Conservation (phyloP, 2,888 invertebrate genomes). For the Podotricha telesiphe region DNA sequence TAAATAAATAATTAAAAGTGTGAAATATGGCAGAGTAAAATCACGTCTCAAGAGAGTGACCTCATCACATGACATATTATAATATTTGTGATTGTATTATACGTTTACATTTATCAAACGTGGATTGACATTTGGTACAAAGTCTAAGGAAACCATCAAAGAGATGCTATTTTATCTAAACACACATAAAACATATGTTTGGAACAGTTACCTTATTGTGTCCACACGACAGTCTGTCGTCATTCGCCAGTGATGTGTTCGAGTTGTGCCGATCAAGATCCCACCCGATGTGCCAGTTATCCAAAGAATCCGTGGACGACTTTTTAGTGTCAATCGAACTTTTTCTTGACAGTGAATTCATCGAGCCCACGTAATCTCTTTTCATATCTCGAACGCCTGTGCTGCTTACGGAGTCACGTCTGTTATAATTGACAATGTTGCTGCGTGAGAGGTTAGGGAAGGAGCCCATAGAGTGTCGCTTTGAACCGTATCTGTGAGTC, state of each 20-base stretch:
- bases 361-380: conserved; percentile 80
- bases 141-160: conserved; percentile 18
- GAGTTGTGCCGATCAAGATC: conserved; percentile 86
- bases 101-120: neutral
- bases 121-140: conserved; percentile 3
- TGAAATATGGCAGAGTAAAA: conserved; percentile 31
- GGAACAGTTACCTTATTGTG: conserved; percentile 68
- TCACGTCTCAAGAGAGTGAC: conserved; percentile 20
- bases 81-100: conserved; percentile 11
- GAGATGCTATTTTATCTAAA: conserved; percentile 32
- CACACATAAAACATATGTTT: conserved; percentile 36
- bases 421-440: conserved; percentile 71
- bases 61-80: conserved; percentile 22
- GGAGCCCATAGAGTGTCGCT: conserved; percentile 76
- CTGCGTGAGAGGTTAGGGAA: conserved; percentile 70
- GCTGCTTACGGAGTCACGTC: conserved; percentile 70
- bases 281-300: conserved; percentile 88
- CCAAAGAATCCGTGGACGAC: conserved; percentile 88
- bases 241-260: conserved; percentile 83
- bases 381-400: conserved; percentile 77
- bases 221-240: conserved; percentile 75
- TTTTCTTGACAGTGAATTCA: conserved; percentile 76
- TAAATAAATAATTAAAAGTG: conserved; percentile 33
- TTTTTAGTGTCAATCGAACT: conserved; percentile 78
- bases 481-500: conserved; percentile 65